phyloP scores from a whole-genome alignment of 1,140 invertebrate species.

The Caenorhabditis elegans region DNA sequence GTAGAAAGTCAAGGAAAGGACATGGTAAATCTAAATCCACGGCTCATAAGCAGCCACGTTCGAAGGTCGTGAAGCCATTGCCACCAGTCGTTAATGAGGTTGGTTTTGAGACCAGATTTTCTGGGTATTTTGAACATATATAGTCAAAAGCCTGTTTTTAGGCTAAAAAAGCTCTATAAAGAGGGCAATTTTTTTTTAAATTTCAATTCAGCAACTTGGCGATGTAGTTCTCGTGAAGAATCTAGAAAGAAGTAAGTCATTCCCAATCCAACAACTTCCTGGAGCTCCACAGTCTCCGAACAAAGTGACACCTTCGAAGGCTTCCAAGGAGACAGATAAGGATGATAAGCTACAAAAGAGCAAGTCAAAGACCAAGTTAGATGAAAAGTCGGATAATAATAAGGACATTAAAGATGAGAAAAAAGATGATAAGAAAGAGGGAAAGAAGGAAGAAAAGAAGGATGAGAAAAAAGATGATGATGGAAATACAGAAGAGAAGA shows the following conservation, averaged over 20 bases:
- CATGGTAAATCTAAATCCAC: not conserved
- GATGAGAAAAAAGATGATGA: not conserved
- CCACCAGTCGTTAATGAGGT: not conserved
- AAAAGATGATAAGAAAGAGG: not conserved
- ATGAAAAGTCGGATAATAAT: not conserved
- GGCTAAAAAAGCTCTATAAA: no score
- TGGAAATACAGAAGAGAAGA: not conserved
- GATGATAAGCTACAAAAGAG: not conserved
- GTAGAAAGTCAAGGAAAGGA: not conserved
- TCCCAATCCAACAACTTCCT: not conserved
- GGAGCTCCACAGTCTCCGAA: not conserved
- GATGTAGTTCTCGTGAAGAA: conserved; percentile 30
- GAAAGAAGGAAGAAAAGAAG: conserved; percentile 1
- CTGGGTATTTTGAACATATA: no score
- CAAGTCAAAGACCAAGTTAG: not conserved
- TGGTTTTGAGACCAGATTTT: no score
- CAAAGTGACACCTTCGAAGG: not conserved
- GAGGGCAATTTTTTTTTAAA: no score
- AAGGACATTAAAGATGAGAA: not conserved
- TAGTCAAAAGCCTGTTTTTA: no score
- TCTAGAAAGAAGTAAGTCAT: not conserved
- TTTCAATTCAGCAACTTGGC: not conserved
- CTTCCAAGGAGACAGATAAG: not conserved
- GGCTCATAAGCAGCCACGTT: not conserved
- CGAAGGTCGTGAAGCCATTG: not conserved